Percentiles rank a stretch among this genome's conserved stretches.
phyloP scores from a whole-genome alignment of 2,113 vertebrate genomes.

The Nothoprocta pentlandii region DNA sequence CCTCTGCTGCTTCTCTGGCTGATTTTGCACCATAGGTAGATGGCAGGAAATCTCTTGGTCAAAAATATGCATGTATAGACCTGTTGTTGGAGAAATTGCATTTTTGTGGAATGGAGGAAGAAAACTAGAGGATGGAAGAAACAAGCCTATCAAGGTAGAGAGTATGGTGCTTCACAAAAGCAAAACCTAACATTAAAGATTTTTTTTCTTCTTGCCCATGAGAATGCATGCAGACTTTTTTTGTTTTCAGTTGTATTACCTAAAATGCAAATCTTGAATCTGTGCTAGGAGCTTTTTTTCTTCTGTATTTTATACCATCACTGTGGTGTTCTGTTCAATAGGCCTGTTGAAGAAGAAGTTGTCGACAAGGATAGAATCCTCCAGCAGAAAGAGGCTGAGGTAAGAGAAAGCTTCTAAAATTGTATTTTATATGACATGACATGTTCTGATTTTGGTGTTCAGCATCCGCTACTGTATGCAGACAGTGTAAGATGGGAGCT shows the following conservation, averaged over 20 bases:
- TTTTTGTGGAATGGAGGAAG: not conserved
- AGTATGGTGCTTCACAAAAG: not conserved
- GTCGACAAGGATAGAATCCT: conserved; percentile 94
- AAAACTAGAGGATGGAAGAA: not conserved
- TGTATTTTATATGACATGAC: not conserved
- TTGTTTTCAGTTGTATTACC: not conserved
- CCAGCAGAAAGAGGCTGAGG: conserved; percentile 93
- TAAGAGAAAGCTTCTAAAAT: conserved; percentile 55
- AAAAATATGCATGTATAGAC: not conserved
- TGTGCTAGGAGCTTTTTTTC: not conserved
- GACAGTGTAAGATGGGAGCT: not conserved
- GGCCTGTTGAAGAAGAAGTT: conserved; percentile 89
- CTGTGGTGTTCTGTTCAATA: conserved; percentile 20
- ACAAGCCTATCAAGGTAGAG: not conserved
- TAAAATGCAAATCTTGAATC: not conserved
- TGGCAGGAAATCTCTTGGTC: not conserved
- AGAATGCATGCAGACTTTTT: not conserved
- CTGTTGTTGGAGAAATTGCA: not conserved
- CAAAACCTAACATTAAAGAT: not conserved
- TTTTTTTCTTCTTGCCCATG: not conserved
- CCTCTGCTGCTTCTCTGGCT: not conserved
- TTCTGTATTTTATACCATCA: not conserved
- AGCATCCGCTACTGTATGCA: rapidly evolving
- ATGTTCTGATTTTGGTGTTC: not conserved
- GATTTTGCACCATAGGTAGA: not conserved